These are phyloP conservation scores for Trichomalopsis sarcophagae DNA, from an alignment of 1,140 invertebrate species.

Conservation along the genomic window DNA sequence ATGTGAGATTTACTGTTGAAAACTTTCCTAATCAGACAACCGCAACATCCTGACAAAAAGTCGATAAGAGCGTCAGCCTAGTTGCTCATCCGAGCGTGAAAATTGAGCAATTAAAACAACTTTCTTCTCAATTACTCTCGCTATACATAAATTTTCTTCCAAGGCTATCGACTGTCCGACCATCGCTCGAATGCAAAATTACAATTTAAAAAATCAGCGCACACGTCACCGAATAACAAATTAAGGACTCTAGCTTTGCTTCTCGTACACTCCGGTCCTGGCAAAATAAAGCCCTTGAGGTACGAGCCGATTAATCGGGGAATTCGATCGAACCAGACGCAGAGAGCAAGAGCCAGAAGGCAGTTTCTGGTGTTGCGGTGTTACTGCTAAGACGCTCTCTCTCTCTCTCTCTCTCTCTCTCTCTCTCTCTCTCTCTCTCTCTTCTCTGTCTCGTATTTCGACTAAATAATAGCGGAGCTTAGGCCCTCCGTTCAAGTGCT, in stretches of 20 bases:
- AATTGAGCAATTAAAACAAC: not conserved
- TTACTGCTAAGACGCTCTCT: not conserved
- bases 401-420: too few species aligned
- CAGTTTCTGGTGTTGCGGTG: constrained; percentile 12
- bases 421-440: too few species aligned
- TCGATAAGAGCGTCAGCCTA: not conserved
- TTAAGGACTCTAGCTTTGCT: not conserved
- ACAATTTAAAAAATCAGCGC: too few species aligned
- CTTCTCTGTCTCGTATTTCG: constrained; percentile 5
- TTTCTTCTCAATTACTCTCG: not conserved
- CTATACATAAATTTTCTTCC: not conserved
- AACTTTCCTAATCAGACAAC: not conserved
- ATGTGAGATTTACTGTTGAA: too few species aligned
- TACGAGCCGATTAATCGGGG: constrained; percentile 19
- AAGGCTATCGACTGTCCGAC: too few species aligned
- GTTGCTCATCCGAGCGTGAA: not conserved
- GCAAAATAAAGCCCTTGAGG: not conserved
- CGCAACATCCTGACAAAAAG: not conserved
- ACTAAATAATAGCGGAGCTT: constrained; percentile 38
- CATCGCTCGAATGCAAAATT: too few species aligned
- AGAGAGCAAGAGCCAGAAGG: not conserved
- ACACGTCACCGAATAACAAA: not conserved
- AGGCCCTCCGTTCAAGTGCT: constrained; percentile 10
- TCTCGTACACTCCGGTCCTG: not conserved
- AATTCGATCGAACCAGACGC: constrained; percentile 16